Conservation (phyloP, 2,113 vertebrate species). For the Psittacula cyanocephala region DNA sequence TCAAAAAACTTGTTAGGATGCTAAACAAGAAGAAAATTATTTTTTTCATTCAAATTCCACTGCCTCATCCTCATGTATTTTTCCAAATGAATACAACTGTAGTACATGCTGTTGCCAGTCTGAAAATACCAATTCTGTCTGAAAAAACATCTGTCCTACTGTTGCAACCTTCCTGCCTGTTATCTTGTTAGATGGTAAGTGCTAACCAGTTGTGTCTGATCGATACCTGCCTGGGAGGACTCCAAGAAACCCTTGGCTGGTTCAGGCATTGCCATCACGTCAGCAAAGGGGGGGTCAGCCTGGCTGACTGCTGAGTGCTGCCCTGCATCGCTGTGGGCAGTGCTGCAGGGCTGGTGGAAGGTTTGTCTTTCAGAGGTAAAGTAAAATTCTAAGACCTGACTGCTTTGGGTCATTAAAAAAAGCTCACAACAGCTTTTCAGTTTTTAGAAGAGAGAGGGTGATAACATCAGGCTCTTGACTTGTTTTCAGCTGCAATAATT, state of each 20-base stretch:
- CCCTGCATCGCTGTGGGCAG: rapidly evolving
- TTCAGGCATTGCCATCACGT: rapidly evolving
- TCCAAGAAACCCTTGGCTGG: background rate
- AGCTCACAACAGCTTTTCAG: background rate
- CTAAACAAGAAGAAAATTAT: background rate
- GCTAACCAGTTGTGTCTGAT: background rate
- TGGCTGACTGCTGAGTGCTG: background rate
- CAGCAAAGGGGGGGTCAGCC: background rate
- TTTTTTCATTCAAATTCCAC: background rate
- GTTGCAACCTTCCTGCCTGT: background rate
- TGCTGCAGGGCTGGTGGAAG: background rate
- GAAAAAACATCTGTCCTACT: background rate
- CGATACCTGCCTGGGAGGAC: background rate
- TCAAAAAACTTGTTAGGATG: background rate
- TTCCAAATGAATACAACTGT: background rate
- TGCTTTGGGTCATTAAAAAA: background rate
- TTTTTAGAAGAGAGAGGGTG: background rate
- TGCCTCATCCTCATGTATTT: background rate
- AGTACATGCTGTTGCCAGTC: background rate
- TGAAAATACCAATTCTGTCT: background rate
- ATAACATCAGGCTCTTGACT: background rate
- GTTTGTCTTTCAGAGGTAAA: background rate
- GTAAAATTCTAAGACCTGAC: background rate
- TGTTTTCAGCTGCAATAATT: background rate
- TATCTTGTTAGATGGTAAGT: background rate